phyloP scores from a whole-genome alignment of 2,888 invertebrate genomes.

The Stenoptilia bipunctidactyla region DNA sequence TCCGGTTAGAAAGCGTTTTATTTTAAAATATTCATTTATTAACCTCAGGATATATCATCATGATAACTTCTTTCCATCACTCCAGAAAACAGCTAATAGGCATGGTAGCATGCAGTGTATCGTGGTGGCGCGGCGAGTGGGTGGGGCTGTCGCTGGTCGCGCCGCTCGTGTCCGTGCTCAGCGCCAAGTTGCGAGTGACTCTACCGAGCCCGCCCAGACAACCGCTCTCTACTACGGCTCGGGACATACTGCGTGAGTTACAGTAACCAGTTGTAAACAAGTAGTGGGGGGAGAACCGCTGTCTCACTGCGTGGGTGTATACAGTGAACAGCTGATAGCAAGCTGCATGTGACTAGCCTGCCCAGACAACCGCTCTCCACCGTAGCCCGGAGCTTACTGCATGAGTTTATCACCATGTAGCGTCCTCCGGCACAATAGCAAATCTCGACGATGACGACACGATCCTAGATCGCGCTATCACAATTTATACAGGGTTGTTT shows the following conservation, averaged over 20 bases:
- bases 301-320: too few species aligned
- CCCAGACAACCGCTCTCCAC: slow-evolving; percentile 19
- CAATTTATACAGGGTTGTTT: too few species aligned
- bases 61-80: too few species aligned
- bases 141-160: slow-evolving; percentile 73
- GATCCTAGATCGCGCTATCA: too few species aligned
- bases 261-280: too few species aligned
- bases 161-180: slow-evolving; percentile 57
- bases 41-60: too few species aligned
- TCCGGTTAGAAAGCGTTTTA: too few species aligned
- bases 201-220: slow-evolving; percentile 22
- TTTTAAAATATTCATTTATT: too few species aligned
- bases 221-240: slow-evolving; percentile 21
- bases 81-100: slow-evolving; percentile 53
- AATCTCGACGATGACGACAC: too few species aligned
- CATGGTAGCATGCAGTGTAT: slow-evolving; percentile 68
- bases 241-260: slow-evolving; percentile 33
- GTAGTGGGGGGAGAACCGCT: too few species aligned
- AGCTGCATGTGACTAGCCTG: slow-evolving; percentile 38
- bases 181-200: slow-evolving; percentile 46
- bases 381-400: slow-evolving; percentile 27
- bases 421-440: too few species aligned
- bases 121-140: slow-evolving; percentile 75
- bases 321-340: slow-evolving; percentile 12
- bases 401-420: slow-evolving; percentile 20